Evolutionary conservation across 1,140 invertebrate species (phyloP).

Genomic region (Phymorhynchus buccinoides): DNA sequence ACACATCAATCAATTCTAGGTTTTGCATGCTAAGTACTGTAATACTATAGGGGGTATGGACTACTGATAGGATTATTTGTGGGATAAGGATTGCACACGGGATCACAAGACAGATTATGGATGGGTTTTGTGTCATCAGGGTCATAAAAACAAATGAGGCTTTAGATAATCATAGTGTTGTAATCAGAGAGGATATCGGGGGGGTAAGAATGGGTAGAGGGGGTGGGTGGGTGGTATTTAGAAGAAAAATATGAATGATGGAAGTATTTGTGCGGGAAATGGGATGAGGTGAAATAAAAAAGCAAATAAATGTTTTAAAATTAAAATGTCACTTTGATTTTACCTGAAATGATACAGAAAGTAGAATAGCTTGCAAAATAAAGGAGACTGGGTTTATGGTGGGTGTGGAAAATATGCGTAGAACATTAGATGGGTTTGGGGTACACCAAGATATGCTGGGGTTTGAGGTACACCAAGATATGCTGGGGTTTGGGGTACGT

Average conservation of each 20-base stretch:
- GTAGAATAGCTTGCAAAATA: background rate
- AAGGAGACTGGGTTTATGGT: background rate
- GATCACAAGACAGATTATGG: background rate
- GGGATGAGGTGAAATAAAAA: background rate
- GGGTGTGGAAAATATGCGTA: no score
- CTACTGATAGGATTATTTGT: background rate
- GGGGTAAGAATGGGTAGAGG: no score
- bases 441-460: no score
- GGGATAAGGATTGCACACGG: no score
- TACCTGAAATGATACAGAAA: no score
- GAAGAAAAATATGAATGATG: background rate
- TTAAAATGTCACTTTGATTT: no score
- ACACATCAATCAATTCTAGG: background rate
- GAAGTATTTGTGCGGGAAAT: background rate
- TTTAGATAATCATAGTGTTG: background rate
- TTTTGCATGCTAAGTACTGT: background rate
- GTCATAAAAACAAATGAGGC: background rate
- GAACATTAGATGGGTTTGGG: no score
- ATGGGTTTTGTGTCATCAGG: background rate
- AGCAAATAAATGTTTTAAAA: no score
- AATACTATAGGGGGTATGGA: background rate
- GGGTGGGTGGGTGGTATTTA: no score
- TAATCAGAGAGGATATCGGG: background rate
- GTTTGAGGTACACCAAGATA: no score
- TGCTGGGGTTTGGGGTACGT: no score